Base-by-base conservation (phyloP, 2,888 invertebrate species). In the Tipula vernalis region DNA sequence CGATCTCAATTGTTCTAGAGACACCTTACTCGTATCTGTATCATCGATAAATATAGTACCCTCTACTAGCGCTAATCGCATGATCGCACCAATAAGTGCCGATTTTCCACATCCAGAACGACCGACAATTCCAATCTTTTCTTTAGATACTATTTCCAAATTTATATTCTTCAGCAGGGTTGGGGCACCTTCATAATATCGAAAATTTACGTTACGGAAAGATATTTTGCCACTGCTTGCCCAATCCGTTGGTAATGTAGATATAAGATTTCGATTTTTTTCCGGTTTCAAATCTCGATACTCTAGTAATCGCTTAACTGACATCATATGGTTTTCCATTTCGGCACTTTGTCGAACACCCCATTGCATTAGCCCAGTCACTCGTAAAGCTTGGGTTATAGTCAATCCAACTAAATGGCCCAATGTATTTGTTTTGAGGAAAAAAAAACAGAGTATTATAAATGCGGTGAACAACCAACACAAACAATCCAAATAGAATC, bases 31-130 rank as follows among this genome's bases (percentile, higher is more conserved):
- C 0, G 93, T 93, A 87, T 93, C 92, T n/a, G 96, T 91, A 86
- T 93, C 95, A 89, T 97, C 97, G 88, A 97, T 96, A 44, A 93
- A 90, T 36, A 97, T 93, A 57, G 92, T 92, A 4, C 97, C 97
- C 87, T 94, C 94, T 3, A 95, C 93, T 87, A 95, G 94, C 0
- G 95, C 94, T 87, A 97, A 92, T 4, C 96, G 93, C 91, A 97
- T 97, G 86, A 97, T 91, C 0, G 96, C 95, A 0, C 95, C 94
- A 88, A 96, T 95, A 13, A 96, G 91, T 0, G 96, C 96, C 0
- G 95, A 96, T 90, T 96, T 96, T 0, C 97, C 97, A 0, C 97
- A 97, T 0, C 97, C 97, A 0, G 97, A 97, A 87, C 97, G 93
- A 2, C 97, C 97, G 5, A 96, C 96, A 88, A 96, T 95, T 12